Evolutionary conservation across 2,113 vertebrate species (phyloP), one percentile per base, ranked within the genome.

Genomic region (Crotalus horridus): DNA sequence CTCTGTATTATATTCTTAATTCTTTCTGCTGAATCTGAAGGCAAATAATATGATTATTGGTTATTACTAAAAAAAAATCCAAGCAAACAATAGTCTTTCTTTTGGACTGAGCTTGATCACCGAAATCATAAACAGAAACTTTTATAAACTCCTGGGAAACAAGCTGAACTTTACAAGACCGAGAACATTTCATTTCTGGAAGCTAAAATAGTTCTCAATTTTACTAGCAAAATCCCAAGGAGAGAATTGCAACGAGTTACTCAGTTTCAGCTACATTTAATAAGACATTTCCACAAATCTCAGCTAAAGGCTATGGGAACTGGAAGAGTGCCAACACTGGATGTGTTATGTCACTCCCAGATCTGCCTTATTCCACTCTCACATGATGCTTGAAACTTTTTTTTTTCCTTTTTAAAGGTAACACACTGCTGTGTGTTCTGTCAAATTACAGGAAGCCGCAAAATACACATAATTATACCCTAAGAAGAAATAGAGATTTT

Each of bases 361-460:
- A 89, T 94, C 94, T 96, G 95, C 94, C 39, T 21, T 91, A 59
- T 85, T 95, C 90, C 93, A 91, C 74, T 89, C 92, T 94, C 93
- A 87, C 23, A 54, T 43, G 92, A 93, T 85, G 95, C 92, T 94
- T 96, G 94, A 81, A 96, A 93, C 56, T 48, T 48, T n/a, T 93
- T 54, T 96, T 97, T 93, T 92, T 97, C 96, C 92, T 94, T 96
- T 97, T 96, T 93, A 89, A 92, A 95, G 94, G 81, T 95, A 95
- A 91, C 9, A 3, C 33, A 95, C 92, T 86, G 93, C 43, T 94
- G 89, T 15, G 85, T 51, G 93, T 94, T 92, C 95, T 95, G 91
- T 90, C 94, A 97, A 97, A 96, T 94, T 93, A 94, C 96, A 97
- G 94, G 93, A 96, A 96, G 89, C 92, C 91, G 91, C 94, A 97